Base-by-base conservation (phyloP, 2,888 invertebrate species). In the Bimastos eiseni region DNA sequence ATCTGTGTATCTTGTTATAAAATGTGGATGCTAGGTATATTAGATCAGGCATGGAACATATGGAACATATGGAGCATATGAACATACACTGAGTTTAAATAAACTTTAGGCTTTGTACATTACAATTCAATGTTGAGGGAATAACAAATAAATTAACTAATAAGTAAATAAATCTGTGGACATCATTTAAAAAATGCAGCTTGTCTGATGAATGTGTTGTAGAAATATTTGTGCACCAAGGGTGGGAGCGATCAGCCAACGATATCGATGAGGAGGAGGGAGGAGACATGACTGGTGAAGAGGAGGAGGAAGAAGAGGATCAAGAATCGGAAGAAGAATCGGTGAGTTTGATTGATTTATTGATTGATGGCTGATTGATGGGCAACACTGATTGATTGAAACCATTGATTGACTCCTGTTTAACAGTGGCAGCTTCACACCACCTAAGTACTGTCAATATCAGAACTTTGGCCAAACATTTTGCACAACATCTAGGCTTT, bases 211-310 rank as follows among this genome's bases (percentile, higher is more conserved):
- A 70, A 70, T 86, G 34, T 86, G 89, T 33, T 89, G 89, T 41
- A 49, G 49, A 49, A 89, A 89, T 89, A 89, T 89, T 89, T 49
- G 41, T 37, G 6, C 17, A 94, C 91, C 91, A 92, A 55, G 93
- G 93, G 24, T 94, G 94, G 94, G 94, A 95, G 92, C 92, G 93
- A 90, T 92, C 93, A n/a, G 94, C 93, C 37, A 93, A 93, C 91
- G 95, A 95, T 92, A 91, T 94, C 33, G 95, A 95, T 92, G 95
- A 95, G 91, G 95, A 95, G 91, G 95, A 94, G 89, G 94, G 94
- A 91, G 94, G 95, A 91, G 93, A 93, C 91, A 94, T 94, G 90
- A 93, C 93, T 89, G 93, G 92, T n/a, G 93, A 91, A n/a, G 94
- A 93, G 49, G 94, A 94, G 88, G 94, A 94, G 90, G 94, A 94